These are phyloP conservation scores for Scaptomyza graminum DNA, from an alignment of 1,140 invertebrate genomes.

Conservation along the genomic window DNA sequence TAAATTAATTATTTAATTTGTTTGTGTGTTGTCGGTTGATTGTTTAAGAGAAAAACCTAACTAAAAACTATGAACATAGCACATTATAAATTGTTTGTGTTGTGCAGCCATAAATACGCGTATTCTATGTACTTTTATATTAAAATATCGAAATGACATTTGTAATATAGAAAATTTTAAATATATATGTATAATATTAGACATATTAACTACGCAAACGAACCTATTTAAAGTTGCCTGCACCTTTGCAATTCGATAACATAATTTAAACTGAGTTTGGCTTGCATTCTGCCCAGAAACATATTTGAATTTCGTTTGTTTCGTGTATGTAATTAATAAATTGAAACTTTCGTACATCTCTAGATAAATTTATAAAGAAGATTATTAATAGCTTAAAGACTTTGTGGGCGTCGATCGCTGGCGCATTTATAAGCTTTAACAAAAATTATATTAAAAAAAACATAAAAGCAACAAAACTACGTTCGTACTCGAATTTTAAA, in stretches of 20 bases:
- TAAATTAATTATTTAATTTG: conserved; percentile 50
- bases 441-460: conserved; percentile 41
- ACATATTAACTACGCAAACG: conserved; percentile 25
- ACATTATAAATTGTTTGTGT: conserved; percentile 70
- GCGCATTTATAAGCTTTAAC: conserved; percentile 38
- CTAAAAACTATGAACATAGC: conserved; percentile 81
- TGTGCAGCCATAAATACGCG: conserved; percentile 71
- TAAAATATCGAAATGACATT: conserved; percentile 51
- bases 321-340: conserved; percentile 51
- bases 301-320: conserved; percentile 64
- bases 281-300: conserved; percentile 68
- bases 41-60: conserved; percentile 62
- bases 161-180: conserved; percentile 56
- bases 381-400: conserved; percentile 57
- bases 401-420: conserved; percentile 55
- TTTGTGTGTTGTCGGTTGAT: conserved; percentile 36
- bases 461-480: conserved; percentile 58
- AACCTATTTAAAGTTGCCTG: conserved; percentile 36
- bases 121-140: conserved; percentile 42
- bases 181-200: conserved; percentile 30
- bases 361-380: conserved; percentile 42
- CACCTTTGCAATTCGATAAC: conserved; percentile 26
- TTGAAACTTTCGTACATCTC: conserved; percentile 37
- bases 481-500: conserved; percentile 53
- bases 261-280: conserved; percentile 73